phyloP scores from a whole-genome alignment of 2,797 vertebrate genomes.

The Crossoptilon crossoptilon region DNA sequence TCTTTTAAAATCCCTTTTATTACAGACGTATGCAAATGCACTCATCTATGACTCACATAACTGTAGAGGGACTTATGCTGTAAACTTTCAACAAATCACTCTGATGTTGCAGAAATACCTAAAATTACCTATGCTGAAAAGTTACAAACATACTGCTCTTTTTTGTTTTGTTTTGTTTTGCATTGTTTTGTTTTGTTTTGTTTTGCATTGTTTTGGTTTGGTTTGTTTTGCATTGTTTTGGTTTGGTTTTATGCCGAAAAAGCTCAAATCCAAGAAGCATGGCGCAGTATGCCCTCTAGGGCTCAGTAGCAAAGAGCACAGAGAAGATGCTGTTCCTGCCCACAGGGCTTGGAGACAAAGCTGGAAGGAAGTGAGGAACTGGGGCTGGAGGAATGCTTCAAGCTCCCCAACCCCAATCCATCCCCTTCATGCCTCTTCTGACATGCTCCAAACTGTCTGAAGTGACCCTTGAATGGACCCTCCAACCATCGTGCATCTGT shows the following conservation, averaged over 20 bases:
- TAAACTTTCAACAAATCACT: not conserved
- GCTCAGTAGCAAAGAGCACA: rapidly evolving
- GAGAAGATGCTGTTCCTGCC: not conserved
- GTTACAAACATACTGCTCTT: not conserved
- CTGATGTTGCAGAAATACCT: not conserved
- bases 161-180: not conserved
- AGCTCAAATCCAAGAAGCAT: not conserved
- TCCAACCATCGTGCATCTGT: not conserved
- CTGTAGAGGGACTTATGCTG: rapidly evolving
- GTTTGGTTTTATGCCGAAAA: not conserved
- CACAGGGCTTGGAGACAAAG: not conserved
- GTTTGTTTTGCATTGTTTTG: not conserved
- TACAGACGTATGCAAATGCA: not conserved
- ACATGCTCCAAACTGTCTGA: rapidly evolving
- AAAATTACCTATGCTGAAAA: not conserved
- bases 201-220: too few species aligned
- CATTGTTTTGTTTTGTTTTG: too few species aligned
- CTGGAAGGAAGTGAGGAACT: rapidly evolving
- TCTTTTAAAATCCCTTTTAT: not conserved
- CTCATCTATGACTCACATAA: rapidly evolving
- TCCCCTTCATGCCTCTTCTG: rapidly evolving
- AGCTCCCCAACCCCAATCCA: not conserved
- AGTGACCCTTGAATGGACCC: not conserved
- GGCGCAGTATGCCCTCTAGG: not conserved
- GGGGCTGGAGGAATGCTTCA: not conserved